Evolutionary conservation across 2,113 vertebrate genomes (phyloP).

Genomic region (Orientallactaga bullata): DNA sequence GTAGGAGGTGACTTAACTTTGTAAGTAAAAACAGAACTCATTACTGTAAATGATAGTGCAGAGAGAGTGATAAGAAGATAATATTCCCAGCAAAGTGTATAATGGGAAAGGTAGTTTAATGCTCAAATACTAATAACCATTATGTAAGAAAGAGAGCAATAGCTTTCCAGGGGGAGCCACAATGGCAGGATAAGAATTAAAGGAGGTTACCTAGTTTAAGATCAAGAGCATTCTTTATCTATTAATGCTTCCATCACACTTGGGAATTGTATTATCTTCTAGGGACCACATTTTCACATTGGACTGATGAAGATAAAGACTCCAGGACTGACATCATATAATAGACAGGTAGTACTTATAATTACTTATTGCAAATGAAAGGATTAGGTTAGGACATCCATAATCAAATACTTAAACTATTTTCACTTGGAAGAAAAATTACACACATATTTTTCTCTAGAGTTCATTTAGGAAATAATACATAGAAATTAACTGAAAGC

Average conservation of each 20-base stretch:
- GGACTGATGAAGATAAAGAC: neutral
- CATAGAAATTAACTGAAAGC: neutral
- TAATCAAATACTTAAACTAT: slow-evolving; percentile 34
- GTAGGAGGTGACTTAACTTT: neutral
- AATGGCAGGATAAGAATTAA: neutral
- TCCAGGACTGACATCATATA: neutral
- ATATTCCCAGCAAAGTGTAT: neutral
- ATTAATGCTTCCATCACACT: neutral
- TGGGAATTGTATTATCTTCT: slow-evolving; percentile 4
- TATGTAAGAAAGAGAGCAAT: neutral
- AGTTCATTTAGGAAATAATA: slow-evolving; percentile 3
- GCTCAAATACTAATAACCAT: slow-evolving; percentile 5
- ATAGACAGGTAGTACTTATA: neutral
- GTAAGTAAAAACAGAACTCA: neutral
- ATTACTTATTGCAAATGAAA: slow-evolving; percentile 20
- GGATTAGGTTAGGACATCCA: neutral
- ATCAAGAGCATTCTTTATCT: neutral
- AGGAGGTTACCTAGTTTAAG: neutral
- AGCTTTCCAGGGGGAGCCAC: neutral
- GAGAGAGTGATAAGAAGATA: neutral
- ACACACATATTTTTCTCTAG: neutral
- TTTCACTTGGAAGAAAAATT: neutral
- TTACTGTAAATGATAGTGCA: neutral
- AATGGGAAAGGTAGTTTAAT: neutral
- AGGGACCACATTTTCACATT: neutral